These are phyloP conservation scores for Sinopyrophorus schimmeli DNA, from an alignment of 2,888 invertebrate genomes.

Conservation along the genomic window DNA sequence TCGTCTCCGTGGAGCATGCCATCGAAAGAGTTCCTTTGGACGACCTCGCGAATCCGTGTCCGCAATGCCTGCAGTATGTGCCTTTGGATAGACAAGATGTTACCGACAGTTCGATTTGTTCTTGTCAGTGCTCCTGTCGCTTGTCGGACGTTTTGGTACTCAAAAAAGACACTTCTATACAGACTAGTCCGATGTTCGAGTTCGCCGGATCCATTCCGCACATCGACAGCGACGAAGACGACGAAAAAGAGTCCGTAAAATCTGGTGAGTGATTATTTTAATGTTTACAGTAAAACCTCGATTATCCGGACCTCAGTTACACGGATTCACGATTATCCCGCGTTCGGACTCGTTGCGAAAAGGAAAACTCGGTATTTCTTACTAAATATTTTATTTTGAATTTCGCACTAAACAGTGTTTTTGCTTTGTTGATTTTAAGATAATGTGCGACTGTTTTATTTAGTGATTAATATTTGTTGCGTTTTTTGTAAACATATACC, in stretches of 20 bases:
- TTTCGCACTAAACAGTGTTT: too few relatives aligned
- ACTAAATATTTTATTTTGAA: too few relatives aligned
- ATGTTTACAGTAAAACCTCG: too few relatives aligned
- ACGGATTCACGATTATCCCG: too few relatives aligned
- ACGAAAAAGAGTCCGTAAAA: conserved; percentile 53
- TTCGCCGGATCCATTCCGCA: conserved; percentile 70
- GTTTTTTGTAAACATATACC: too few relatives aligned
- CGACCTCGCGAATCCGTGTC: conserved; percentile 66
- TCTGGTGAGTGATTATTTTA: conserved; percentile 52
- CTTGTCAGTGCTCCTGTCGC: conserved; percentile 52
- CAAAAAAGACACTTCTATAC: conserved; percentile 55
- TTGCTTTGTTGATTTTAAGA: too few relatives aligned
- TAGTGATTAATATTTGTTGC: too few relatives aligned
- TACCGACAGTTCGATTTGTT: conserved; percentile 41
- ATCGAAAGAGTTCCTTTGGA: conserved; percentile 69
- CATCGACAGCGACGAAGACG: conserved; percentile 74
- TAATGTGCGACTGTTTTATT: too few relatives aligned
- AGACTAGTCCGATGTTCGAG: conserved; percentile 65
- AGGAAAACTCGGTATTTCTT: too few relatives aligned
- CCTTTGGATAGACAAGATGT: conserved; percentile 51
- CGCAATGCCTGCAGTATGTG: conserved; percentile 55
- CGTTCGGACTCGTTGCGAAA: too few relatives aligned
- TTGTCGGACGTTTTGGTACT: conserved; percentile 47
- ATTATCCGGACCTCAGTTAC: too few relatives aligned
- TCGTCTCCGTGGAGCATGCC: conserved; percentile 70